phyloP scores from a whole-genome alignment of 2,113 vertebrate species.

The Suncus etruscus region DNA sequence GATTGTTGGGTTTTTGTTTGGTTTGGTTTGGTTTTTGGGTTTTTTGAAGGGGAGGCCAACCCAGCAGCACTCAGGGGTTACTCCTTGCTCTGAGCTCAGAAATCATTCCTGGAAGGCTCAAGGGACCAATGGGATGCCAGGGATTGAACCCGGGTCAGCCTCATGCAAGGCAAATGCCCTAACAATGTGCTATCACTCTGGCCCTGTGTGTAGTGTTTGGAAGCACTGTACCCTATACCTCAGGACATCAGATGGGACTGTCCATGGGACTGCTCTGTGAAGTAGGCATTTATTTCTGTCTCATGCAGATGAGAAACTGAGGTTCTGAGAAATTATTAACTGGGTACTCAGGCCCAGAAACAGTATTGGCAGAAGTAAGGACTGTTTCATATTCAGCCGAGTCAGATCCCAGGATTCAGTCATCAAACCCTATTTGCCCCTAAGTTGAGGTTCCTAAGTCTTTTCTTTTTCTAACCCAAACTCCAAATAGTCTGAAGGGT shows the following conservation, averaged over 20 bases:
- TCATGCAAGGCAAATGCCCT: too few relatives aligned
- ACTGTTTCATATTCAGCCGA: neutral
- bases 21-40: too few relatives aligned
- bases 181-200: too few relatives aligned
- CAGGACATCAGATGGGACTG: neutral
- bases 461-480: slow-evolving; percentile 36
- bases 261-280: neutral
- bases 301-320: slow-evolving; percentile 6
- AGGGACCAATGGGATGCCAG: too few relatives aligned
- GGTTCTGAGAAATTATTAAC: neutral
- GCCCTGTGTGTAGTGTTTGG: neutral
- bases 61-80: too few relatives aligned
- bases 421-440: neutral
- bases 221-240: neutral
- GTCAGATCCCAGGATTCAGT: slow-evolving; percentile 11
- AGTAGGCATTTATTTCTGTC: neutral
- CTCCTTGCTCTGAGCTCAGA: too few relatives aligned
- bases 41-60: too few relatives aligned
- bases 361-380: neutral
- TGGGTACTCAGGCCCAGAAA: neutral
- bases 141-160: too few relatives aligned
- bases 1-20: too few relatives aligned
- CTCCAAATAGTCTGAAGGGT: neutral
- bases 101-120: too few relatives aligned
- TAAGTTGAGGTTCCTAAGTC: neutral